Base-by-base conservation (phyloP, 2,797 vertebrate species). In the Momotus momota region DNA sequence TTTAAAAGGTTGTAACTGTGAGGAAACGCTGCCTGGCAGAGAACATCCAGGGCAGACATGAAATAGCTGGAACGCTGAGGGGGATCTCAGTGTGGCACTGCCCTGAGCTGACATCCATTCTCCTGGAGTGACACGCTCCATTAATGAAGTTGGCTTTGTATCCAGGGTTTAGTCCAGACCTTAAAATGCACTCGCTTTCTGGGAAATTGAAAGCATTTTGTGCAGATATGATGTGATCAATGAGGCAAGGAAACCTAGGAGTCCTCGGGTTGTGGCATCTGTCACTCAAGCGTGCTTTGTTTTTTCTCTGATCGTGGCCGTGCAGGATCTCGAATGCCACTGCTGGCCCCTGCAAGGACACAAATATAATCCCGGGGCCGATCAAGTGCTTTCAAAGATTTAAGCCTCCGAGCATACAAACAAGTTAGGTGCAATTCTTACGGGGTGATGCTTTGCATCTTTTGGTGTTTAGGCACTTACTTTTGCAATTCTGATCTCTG, bases 321-420 rank as follows among this genome's bases (percentile, higher is more conserved):
- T 61, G 48, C 25, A 48, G 60, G 23, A 8, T 11, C 45, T 33
- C 0, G 9, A 18, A 7, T 13, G 8, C 21, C 60, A 7, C 6
- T 38, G 19, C 5, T 72, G 79, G 38, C 72, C 51, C 61, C 72
- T 69, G 46, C 41, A 75, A 35, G 27, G 78, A 45, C 67, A 35
- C 45, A 3, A 2, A 19, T n/a, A 27, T 2, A 16, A 43, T 6
- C 40, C n/a, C 6, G 12, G 51, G 43, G 17, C 31, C 25, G 31
- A 61, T 18, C 60, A 41, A 54, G 43, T 18, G 26, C 45, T 45
- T 69, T 16, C 38, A 18, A 60, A 45, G 49, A 14, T 66, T 62
- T 1, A 73, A 41, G 55, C 33, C 35, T 69, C 29, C 48, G n/a
- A 88, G 9, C 2, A 2, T 16, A 13, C 0, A 1, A 29, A 9